Base-by-base conservation (phyloP, 2,797 vertebrate species). In the Falco berigora region DNA sequence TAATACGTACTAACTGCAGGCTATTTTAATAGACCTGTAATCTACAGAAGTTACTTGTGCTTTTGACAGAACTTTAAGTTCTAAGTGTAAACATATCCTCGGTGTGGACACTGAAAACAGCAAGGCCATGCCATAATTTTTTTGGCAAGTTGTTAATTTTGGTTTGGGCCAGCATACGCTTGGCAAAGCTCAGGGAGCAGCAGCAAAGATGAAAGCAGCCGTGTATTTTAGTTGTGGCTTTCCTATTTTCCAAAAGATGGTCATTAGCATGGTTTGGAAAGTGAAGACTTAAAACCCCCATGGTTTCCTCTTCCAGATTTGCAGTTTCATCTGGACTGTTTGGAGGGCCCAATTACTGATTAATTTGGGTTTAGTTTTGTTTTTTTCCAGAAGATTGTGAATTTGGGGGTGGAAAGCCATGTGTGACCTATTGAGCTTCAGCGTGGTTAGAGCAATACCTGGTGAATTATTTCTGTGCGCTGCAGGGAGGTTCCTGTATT, bases 11-110 rank as follows among this genome's bases (percentile, higher is more conserved):
- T 69, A 78, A 58, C 52, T 90, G 27, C 59, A 78, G 72, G 30
- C 34, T 85, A 4, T 72, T 94, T 95, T 91, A 24, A 16, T 18
- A 87, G 66, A 36, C 22, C 74, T 84, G 56, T 66, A 68, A 91
- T 89, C 80, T 85, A 38, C 34, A 88, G 78, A 85, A 90, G 50
- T 86, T 94, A 81, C 52, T 38, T 42, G 13, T 82, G 59, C 68
- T 95, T 93, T 90, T 88, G 77, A 49, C 73, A 95, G 58, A 79
- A 13, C 24, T 78, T 90, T 3, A 90, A 87, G 61, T 80, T 86
- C 80, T 22, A 63, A 90, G 16, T 56, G 9, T 77, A 68, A 85
- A 88, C n/a, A 11, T 74, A 27, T 24, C 47, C 55, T 72, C 36
- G 76, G 30, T 90, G 95, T 88, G 82, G 88, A 86, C 8, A 30